Base-by-base conservation (phyloP, 2,113 vertebrate species). In the Willisornis vidua region DNA sequence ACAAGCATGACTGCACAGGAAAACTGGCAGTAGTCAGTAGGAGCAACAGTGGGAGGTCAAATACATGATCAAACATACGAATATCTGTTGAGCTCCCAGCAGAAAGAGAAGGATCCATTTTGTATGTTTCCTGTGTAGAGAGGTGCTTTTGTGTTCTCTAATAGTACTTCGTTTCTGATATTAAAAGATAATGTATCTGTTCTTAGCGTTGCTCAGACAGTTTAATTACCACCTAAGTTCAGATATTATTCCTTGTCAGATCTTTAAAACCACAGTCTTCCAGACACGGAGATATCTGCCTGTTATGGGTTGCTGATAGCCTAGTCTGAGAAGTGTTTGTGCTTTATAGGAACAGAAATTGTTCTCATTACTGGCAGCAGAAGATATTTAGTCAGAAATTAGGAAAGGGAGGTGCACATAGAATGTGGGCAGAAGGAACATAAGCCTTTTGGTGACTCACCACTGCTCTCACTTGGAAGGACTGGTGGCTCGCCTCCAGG, bases 151-250 rank as follows among this genome's bases (percentile, higher is more conserved):
- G 95, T 95, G 90, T 96, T 96, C 96, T 94, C 43, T 96, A 95
- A 88, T 88, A 95, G 94, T 88, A 52, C 95, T 96, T 96, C 87
- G 63, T 87, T 95, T 96, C 93, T 96, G 93, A 95, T 97, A 94
- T 93, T 97, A 96, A 96, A 96, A 96, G 95, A 90, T 96, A 97
- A 96, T 88, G 85, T 95, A 94, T 93, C 95, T 93, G 90, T 90
- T 90, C 93, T 86, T 94, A 94, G 93, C 33, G 5, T 93, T 97
- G 79, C 75, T 96, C 94, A 93, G 96, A 95, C 95, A 96, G 93
- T 96, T 96, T 97, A 97, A 97, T 97, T 97, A 95, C 95, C 94
- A 95, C 95, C 94, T 97, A 95, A 96, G 93, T 95, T 97, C 93
- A 95, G 96, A 94, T 96, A 97, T 97, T 96, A 96, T 94, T 96